Conservation (phyloP, 2,888 invertebrate genomes). For the Eupithecia tripunctaria region DNA sequence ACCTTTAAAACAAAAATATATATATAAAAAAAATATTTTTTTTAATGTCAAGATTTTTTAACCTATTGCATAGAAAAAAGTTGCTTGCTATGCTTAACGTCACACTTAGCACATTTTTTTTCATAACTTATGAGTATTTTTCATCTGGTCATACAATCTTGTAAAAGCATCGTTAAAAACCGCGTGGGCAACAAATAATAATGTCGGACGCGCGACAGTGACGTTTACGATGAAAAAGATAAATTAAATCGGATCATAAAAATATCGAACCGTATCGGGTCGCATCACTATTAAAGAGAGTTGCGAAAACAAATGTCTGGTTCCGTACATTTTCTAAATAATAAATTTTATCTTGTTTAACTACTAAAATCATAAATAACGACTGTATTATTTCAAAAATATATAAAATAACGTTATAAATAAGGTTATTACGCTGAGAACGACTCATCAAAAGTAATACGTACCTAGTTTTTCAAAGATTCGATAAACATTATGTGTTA, state of each 20-base stretch:
- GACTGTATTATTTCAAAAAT: too few relatives aligned
- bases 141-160: slow-evolving; percentile 58
- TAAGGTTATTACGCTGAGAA: not conserved
- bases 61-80: too few relatives aligned
- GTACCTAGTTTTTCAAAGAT: not conserved
- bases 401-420: too few relatives aligned
- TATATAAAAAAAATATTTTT: too few relatives aligned
- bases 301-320: slow-evolving; percentile 10
- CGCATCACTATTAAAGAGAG: slow-evolving; percentile 62
- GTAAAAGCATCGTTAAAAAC: slow-evolving; percentile 75
- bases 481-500: not conserved
- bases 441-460: not conserved
- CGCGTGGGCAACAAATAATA: slow-evolving; percentile 73
- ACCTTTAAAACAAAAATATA: too few relatives aligned
- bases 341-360: not conserved
- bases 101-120: not conserved
- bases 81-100: too few relatives aligned
- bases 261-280: slow-evolving; percentile 73
- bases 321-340: slow-evolving; percentile 36
- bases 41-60: too few relatives aligned
- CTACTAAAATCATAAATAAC: not conserved
- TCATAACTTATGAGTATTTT: slow-evolving; percentile 14
- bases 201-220: slow-evolving; percentile 64
- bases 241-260: slow-evolving; percentile 80
- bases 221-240: slow-evolving; percentile 79